Evolutionary conservation across 1,140 invertebrate genomes (phyloP).

Genomic region (Scaptomyza graminum): DNA sequence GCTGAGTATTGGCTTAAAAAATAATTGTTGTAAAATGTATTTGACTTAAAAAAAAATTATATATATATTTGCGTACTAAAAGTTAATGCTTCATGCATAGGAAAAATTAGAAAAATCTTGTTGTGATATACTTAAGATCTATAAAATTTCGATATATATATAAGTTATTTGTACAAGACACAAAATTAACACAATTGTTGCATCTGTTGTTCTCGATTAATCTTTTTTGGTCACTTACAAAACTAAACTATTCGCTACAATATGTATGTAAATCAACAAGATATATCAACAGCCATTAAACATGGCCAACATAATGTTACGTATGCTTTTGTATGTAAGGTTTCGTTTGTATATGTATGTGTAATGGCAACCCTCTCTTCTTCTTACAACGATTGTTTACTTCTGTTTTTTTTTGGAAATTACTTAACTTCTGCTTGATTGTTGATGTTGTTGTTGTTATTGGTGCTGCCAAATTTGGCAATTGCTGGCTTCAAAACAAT

Average conservation of each 20-base stretch:
- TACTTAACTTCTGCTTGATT: constrained; percentile 45
- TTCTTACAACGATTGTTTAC: background rate
- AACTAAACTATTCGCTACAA: constrained; percentile 34
- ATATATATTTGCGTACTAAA: background rate
- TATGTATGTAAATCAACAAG: constrained; percentile 51
- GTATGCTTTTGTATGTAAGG: constrained; percentile 14
- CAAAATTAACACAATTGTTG: constrained; percentile 15
- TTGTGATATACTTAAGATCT: constrained; percentile 3
- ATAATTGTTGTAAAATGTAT: constrained; percentile 25
- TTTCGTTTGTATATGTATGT: background rate
- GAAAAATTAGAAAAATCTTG: constrained; percentile 7
- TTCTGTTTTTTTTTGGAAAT: background rate
- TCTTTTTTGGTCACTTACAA: constrained; percentile 10
- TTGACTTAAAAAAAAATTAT: background rate
- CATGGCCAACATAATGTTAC: constrained; percentile 45
- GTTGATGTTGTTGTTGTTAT: constrained; percentile 11
- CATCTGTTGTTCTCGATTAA: background rate
- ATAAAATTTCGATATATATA: constrained; percentile 8
- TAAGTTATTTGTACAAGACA: no score
- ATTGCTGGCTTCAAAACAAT: constrained; percentile 62
- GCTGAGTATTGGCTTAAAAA: constrained; percentile 45
- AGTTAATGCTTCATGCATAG: background rate
- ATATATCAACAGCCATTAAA: constrained; percentile 40
- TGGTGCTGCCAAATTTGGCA: constrained; percentile 18
- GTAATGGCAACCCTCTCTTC: constrained; percentile 21